Evolutionary conservation across 2,888 invertebrate genomes (phyloP), one percentile per base, ranked within the genome.

Genomic region (Drosophila emarginata): DNA sequence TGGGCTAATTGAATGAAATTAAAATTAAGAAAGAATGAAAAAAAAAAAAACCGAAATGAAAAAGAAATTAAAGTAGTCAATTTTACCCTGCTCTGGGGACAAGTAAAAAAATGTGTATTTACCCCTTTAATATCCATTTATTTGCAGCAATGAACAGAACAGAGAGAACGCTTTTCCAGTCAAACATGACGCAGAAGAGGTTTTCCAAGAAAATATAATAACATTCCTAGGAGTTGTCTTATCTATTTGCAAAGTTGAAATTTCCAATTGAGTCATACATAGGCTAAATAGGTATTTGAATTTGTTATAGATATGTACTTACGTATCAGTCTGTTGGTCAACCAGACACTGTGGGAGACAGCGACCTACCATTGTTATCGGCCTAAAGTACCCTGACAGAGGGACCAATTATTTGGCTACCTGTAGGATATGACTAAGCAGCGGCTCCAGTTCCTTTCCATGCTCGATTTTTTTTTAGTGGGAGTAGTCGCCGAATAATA

Each of bases 1-100:
- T 76, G 72, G 73, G 62, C 88, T 82, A 82, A 82, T 82, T 82
- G 88, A 88, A 77, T 76, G 67, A 72, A 82, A 88, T 82, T 74
- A 83, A 88, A 88, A 86, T 78, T 86, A 11, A 40, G 11, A 45
- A 11, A 45, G 73, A 26, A 23, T 23, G 2, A 5, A 26, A 26
- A 83, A 88, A 83, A 80, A 75, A 54, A 56, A 37, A 70, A 54
- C 53, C 77, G 85, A 60, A 87, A 79, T 79, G 76, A 85, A 70
- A 73, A 58, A 54, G 77, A 82, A 74, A 85, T 77, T 79, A 77
- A 76, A 70, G 37, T 67, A 68, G 60, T 52, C 68, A 56, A 36
- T 12, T 18, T 54, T n/a, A 5, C n/a, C 15, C 80, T 71, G 74
- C 50, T 80, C 74, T 68, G 66, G 70, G 70, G 70, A 74, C 67